A percentile compares a stretch with the other conserved stretches of the same genome.
Conservation (phyloP, 2,113 vertebrate genomes). For the Poicephalus meyeri region DNA sequence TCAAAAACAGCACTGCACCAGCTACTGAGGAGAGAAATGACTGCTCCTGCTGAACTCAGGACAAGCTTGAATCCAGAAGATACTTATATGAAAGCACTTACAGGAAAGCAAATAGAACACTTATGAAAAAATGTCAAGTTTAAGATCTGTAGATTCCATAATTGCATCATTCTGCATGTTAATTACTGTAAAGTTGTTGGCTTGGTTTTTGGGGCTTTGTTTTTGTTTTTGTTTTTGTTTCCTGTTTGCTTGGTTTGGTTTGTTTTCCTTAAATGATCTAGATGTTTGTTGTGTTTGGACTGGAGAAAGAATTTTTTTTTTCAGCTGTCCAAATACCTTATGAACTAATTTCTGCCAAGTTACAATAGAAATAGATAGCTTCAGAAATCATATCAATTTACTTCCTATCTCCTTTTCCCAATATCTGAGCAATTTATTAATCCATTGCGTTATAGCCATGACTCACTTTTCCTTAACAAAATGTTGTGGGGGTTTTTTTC, state of each 20-base stretch:
- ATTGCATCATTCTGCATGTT: not conserved
- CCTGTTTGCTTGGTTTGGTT: not conserved
- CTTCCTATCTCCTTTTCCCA: not conserved
- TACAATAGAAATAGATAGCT: not conserved
- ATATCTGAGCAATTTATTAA: not conserved
- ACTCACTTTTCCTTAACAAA: not conserved
- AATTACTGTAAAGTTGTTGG: not conserved
- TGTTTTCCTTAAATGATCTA: not conserved
- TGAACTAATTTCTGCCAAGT: not conserved
- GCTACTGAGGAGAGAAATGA: no score
- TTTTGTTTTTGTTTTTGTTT: not conserved
- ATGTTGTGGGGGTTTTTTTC: not conserved
- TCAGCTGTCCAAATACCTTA: not conserved
- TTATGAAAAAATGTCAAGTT: not conserved
- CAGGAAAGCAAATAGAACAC: not conserved
- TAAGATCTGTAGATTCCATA: not conserved
- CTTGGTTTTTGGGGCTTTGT: accelerated
- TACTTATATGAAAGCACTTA: not conserved
- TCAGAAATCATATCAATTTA: not conserved
- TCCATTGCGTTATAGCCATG: not conserved
- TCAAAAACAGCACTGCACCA: no score
- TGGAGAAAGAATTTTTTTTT: not conserved
- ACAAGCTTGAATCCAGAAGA: not conserved
- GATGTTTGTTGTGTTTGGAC: not conserved
- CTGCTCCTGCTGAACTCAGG: no score